Evolutionary conservation across 2,113 vertebrate species (phyloP).

Genomic region (Amblyopsis rosae): DNA sequence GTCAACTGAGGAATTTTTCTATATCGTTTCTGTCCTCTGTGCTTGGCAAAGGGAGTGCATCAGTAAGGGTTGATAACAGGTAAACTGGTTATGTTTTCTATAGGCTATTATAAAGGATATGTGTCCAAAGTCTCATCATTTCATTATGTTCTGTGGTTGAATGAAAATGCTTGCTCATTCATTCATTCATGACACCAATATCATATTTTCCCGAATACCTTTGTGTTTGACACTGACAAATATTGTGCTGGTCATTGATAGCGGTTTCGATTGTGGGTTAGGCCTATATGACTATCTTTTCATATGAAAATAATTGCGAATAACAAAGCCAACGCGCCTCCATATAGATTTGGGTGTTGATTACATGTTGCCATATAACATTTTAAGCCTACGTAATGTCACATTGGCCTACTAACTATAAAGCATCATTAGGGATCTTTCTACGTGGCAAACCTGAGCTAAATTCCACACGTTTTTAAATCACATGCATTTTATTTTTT

Average conservation of each 20-base stretch:
- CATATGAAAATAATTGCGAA: neutral
- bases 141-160: neutral
- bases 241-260: neutral
- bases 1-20: slow-evolving; percentile 92
- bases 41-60: slow-evolving; percentile 85
- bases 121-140: neutral
- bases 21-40: slow-evolving; percentile 93
- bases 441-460: neutral
- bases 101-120: neutral
- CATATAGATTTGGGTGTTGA: too few relatives aligned
- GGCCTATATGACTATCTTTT: neutral
- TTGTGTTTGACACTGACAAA: neutral
- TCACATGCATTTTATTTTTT: slow-evolving; percentile 21
- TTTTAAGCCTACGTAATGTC: too few relatives aligned
- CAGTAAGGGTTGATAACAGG: slow-evolving; percentile 88
- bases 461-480: neutral
- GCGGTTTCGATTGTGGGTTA: neutral
- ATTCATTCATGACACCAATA: slow-evolving; percentile 19
- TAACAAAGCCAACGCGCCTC: too few relatives aligned
- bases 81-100: slow-evolving; percentile 60
- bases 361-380: too few relatives aligned
- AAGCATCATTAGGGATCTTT: too few relatives aligned
- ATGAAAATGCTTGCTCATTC: slow-evolving; percentile 17
- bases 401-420: too few relatives aligned
- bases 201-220: neutral